These are phyloP conservation scores for Molossus alvarezi DNA, from an alignment of 2,797 vertebrate species.

Conservation along the genomic window DNA sequence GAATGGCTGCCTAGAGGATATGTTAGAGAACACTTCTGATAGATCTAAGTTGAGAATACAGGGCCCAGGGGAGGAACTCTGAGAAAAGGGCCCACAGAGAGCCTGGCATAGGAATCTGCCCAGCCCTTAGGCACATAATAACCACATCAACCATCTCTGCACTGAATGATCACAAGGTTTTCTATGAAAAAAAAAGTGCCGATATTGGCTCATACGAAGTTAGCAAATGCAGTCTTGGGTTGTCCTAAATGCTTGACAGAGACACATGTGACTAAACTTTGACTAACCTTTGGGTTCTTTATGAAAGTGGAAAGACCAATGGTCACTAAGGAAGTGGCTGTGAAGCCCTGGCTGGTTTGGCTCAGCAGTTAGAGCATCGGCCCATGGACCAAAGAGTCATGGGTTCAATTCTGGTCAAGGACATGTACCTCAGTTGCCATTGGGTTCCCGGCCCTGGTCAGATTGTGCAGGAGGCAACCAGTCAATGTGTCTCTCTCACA, in stretches of 20 bases:
- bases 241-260: not conserved
- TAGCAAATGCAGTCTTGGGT: not conserved
- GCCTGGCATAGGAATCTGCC: not conserved
- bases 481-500: no score
- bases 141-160: not conserved
- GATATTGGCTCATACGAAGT: not conserved
- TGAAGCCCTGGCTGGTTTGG: not conserved
- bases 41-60: not conserved
- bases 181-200: not conserved
- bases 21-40: slow-evolving; percentile 14
- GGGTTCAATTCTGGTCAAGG: no score
- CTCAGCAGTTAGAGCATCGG: no score
- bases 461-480: no score
- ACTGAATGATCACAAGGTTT: not conserved
- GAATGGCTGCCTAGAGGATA: not conserved
- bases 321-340: not conserved
- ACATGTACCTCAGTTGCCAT: no score
- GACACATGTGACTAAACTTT: not conserved
- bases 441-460: no score
- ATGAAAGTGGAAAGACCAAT: not conserved
- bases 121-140: not conserved
- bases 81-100: not conserved
- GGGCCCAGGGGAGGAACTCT: not conserved
- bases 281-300: not conserved
- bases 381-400: no score